These are phyloP conservation scores for Rhea americana DNA, from an alignment of 2,113 vertebrate genomes.

Conservation along the genomic window DNA sequence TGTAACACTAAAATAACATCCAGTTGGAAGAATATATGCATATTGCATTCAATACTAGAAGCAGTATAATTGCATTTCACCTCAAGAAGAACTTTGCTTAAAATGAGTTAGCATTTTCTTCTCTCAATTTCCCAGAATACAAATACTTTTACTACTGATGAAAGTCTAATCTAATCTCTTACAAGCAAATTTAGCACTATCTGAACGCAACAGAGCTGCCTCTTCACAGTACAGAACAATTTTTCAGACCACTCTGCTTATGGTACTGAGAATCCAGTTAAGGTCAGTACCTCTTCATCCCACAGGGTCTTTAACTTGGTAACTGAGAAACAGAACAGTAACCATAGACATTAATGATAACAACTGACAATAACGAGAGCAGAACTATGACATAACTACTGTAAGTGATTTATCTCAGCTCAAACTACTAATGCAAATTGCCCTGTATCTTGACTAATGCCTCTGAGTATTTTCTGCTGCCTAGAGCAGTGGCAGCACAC, in stretches of 20 bases:
- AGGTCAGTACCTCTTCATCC: not conserved
- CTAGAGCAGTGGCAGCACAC: not conserved
- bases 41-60: not conserved
- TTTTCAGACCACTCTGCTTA: no score
- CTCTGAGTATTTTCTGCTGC: not conserved
- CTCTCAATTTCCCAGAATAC: not conserved
- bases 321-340: fast-evolving
- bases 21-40: not conserved
- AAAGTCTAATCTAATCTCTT: not conserved
- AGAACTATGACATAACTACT: fast-evolving
- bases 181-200: not conserved
- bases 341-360: not conserved
- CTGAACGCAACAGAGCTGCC: not conserved
- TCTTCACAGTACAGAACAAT: not conserved
- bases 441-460: not conserved
- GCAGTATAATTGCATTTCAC: not conserved
- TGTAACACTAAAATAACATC: fast-evolving
- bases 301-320: not conserved
- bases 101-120: not conserved
- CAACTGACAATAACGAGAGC: not conserved
- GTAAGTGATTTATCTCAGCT: not conserved
- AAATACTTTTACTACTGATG: not conserved
- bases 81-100: not conserved
- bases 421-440: not conserved
- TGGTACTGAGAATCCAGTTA: fast-evolving